phyloP scores from a whole-genome alignment of 1,140 invertebrate genomes.

The Thaumatotibia leucotreta region DNA sequence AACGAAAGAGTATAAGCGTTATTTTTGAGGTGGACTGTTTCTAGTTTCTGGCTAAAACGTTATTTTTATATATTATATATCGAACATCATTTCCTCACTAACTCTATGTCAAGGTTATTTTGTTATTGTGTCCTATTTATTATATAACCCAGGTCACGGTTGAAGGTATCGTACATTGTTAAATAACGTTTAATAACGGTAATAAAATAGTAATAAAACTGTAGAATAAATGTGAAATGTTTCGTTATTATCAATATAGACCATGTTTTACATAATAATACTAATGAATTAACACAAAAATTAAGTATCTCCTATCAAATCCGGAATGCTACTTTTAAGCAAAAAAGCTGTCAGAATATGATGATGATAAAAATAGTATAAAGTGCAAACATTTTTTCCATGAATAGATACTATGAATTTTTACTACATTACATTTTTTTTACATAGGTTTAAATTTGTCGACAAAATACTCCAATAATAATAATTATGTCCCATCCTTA shows the following conservation, averaged over 20 bases:
- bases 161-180: background rate
- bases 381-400: too few relatives aligned
- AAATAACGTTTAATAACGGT: background rate
- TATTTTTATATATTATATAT: background rate
- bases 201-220: background rate
- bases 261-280: too few relatives aligned
- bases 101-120: background rate
- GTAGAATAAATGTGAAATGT: too few relatives aligned
- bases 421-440: too few relatives aligned
- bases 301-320: too few relatives aligned
- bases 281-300: too few relatives aligned
- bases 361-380: too few relatives aligned
- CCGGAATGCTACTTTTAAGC: too few relatives aligned
- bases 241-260: too few relatives aligned
- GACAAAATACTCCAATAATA: background rate
- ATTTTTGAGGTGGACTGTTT: background rate
- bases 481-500: background rate
- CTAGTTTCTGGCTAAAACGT: background rate
- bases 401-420: too few relatives aligned
- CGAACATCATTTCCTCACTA: background rate
- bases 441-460: background rate
- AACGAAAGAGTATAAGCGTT: too few relatives aligned
- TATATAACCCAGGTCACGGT: background rate
- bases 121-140: background rate
- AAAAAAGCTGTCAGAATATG: too few relatives aligned